phyloP scores from a whole-genome alignment of 2,113 vertebrate species.

The Vimba vimba region DNA sequence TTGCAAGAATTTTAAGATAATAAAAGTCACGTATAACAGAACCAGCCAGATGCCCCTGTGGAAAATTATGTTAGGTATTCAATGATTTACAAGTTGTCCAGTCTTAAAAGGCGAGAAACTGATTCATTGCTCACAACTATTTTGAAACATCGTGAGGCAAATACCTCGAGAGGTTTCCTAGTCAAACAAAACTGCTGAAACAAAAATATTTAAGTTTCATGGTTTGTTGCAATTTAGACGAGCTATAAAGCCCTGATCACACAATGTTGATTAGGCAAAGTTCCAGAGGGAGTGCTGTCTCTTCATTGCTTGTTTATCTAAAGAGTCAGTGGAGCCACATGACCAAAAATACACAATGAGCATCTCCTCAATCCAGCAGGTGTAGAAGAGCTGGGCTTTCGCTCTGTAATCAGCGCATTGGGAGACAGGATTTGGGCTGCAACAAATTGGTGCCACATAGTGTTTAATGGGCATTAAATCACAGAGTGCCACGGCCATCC shows the following conservation, averaged over 20 bases:
- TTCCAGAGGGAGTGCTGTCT: background rate
- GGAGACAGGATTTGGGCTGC: slow-evolving; percentile 54
- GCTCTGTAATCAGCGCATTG: slow-evolving; percentile 51
- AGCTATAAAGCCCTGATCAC: background rate
- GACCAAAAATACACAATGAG: slow-evolving; percentile 30
- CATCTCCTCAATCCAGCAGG: slow-evolving; percentile 50
- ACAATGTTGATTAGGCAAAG: background rate
- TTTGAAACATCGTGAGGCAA: slow-evolving; percentile 32
- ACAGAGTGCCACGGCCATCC: slow-evolving; percentile 44
- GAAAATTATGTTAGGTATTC: slow-evolving; percentile 36
- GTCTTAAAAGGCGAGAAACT: slow-evolving; percentile 33
- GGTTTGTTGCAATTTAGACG: background rate
- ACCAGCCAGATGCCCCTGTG: background rate
- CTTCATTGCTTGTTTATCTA: background rate
- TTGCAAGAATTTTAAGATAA: background rate
- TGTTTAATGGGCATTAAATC: slow-evolving; percentile 61
- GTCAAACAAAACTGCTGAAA: slow-evolving; percentile 31
- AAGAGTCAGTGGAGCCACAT: slow-evolving; percentile 37
- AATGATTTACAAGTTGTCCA: slow-evolving; percentile 15
- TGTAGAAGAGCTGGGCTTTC: slow-evolving; percentile 39
- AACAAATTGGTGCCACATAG: slow-evolving; percentile 56
- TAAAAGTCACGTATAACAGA: background rate
- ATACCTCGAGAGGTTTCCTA: slow-evolving; percentile 16
- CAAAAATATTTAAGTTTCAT: slow-evolving; percentile 24
- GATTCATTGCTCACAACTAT: slow-evolving; percentile 31